Base-by-base conservation (phyloP, 2,888 invertebrate species). In the Gandaritis pyraliata region DNA sequence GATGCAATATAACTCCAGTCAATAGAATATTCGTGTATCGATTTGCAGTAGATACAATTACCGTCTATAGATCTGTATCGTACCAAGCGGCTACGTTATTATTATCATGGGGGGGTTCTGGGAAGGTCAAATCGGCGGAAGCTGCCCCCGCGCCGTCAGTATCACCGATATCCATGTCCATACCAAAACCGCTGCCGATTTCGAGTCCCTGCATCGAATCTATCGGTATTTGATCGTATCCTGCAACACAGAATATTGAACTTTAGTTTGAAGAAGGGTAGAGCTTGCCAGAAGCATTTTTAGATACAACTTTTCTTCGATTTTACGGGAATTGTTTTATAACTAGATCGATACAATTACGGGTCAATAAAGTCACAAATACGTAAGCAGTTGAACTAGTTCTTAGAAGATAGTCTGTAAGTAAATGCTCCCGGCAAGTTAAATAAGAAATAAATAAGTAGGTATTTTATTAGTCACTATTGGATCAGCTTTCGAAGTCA, bases 221-320 rank as follows among this genome's bases (percentile, higher is more conserved):
- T 95, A 98, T 96, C 94, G 98, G 98, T 95, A 98, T 96, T 94
- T 97, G 97, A 95, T 98, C 98, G 96, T 97, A 98, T 94, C 97
- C 98, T 97, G 93, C 16, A 83, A 59, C 0, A 29, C 6, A 16
- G 12, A 58, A 46, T 2, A 43, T 0, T 39, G 2, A 2, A 43
- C 2, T 3, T 43, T 2, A 43, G 16, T 16, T 41, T 15, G 8
- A 39, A 15, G 16, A 16, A 1, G 10, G 7, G 10, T 16, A 43
- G 10, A 11, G 16, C 1, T 15, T 16, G 16, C 11, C 23, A 1
- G 46, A 46, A 46, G n/a, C 30, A 30, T 30, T 47, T 30, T 2
- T 7, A 12, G 8, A n/a, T 16, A 11, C 43, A 43, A 41, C 6
- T 41, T 12, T n/a, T 5, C n/a, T 15, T 6, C 13, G 1, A 1